These are phyloP conservation scores for Catagonus wagneri DNA, from an alignment of 2,113 vertebrate species.

Conservation along the genomic window DNA sequence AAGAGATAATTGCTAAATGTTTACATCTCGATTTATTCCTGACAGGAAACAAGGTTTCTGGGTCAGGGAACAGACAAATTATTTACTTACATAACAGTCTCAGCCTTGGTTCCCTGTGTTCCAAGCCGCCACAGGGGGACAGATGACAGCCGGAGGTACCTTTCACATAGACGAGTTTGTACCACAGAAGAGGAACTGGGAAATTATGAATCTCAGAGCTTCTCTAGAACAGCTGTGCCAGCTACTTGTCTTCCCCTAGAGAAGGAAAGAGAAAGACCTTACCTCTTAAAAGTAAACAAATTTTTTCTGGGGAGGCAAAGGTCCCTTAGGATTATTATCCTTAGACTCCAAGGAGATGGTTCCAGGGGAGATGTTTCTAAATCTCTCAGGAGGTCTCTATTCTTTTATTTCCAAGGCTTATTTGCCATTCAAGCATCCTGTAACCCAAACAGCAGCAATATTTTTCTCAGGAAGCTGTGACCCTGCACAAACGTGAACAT, in stretches of 20 bases:
- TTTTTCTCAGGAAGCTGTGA: not conserved
- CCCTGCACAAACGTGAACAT: not conserved
- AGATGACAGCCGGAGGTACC: not conserved
- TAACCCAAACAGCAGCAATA: not conserved
- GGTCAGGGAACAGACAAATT: conserved; percentile 16
- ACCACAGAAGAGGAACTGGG: not conserved
- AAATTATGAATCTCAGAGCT: conserved; percentile 19
- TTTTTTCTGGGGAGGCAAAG: not conserved
- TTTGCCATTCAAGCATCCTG: not conserved
- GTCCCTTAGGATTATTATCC: not conserved
- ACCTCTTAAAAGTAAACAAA: conserved; percentile 30
- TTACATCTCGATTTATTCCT: not conserved
- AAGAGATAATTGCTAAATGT: not conserved
- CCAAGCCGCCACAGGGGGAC: fast-evolving
- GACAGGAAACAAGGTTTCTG: conserved; percentile 25
- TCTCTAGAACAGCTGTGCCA: not conserved
- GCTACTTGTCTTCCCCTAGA: not conserved
- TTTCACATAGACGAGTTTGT: not conserved
- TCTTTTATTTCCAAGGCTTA: not conserved
- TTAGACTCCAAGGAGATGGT: conserved; percentile 9
- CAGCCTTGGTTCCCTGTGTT: no score
- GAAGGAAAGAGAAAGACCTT: conserved; percentile 1
- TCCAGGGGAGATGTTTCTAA: not conserved
- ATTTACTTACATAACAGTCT: not conserved
- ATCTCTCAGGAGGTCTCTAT: not conserved